Evolutionary conservation across 2,113 vertebrate species (phyloP), one percentile per base, ranked within the genome.

Genomic region (Brachypodius melanocephalos): DNA sequence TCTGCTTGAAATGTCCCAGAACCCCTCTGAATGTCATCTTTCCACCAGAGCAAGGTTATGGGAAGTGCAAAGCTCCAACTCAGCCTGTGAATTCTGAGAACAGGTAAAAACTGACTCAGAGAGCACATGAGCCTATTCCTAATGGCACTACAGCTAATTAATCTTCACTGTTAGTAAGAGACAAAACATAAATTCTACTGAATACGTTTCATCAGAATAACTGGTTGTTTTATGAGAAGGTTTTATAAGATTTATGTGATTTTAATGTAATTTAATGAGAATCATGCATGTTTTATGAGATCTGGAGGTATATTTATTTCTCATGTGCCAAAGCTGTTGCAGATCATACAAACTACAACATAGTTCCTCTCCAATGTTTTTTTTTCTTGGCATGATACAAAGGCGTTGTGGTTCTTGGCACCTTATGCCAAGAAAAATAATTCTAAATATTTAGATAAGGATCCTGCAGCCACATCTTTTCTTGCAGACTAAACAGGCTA

Each of bases 141-240:
- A 77, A 89, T 14, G n/a, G 59, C 43, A 72, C n/a, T 63, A 32
- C 20, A 65, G 59, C 11, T 55, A 72, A 76, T 82, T 93, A 55
- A 94, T 82, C 65, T 62, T 72, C 89, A 95, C 74, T 94, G 78
- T 66, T 81, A 88, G n/a, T 51, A 85, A 78, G 48, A 12, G 4
- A 61, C 29, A 92, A 96, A 49, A 89, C 62, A 54, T 18, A 76
- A 92, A 19, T 94, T 94, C 62, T 45, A 85, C 85, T 90, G 84
- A 97, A 77, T 5, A 46, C 11, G 1, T 46, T 93, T 26, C 21
- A 73, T 52, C 68, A 71, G 14, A 87, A 51, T 20, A 87, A 85
- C 5, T 18, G 12, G 67, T 79, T 91, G 73, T 19, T 88, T 74
- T 52, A 59, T 54, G 19, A 87, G 18, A 40, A 20, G 48, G 43